Evolutionary conservation across 2,888 invertebrate genomes (phyloP).

Genomic region (Podotricha telesiphe): DNA sequence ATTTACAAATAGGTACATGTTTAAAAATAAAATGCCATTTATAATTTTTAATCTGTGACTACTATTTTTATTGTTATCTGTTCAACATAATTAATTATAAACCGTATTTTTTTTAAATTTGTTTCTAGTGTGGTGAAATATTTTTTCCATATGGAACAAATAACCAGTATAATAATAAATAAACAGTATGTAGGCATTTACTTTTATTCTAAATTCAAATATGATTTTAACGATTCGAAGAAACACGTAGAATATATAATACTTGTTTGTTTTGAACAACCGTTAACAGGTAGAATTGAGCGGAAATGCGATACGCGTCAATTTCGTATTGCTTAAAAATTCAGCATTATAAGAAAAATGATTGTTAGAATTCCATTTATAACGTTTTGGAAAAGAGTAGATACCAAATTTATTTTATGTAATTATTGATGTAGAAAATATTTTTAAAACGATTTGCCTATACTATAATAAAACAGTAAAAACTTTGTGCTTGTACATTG

Average conservation of each 20-base stretch:
- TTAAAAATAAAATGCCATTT: not conserved
- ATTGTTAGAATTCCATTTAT: not conserved
- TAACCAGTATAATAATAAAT: no score
- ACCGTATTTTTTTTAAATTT: not conserved
- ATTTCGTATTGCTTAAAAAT: constrained; percentile 2
- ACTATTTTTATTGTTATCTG: not conserved
- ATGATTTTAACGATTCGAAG: not conserved
- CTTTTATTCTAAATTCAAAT: not conserved
- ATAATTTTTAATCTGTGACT: constrained; percentile 2
- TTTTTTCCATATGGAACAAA: no score
- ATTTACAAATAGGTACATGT: constrained; percentile 1
- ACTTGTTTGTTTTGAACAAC: constrained; percentile 19
- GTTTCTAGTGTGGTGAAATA: no score
- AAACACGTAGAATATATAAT: constrained; percentile 14
- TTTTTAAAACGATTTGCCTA: no score
- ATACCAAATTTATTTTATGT: no score
- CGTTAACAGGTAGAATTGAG: constrained; percentile 4
- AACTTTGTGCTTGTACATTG: no score
- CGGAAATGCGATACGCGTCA: constrained; percentile 11
- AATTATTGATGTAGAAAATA: no score
- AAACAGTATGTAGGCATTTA: no score
- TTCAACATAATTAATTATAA: not conserved
- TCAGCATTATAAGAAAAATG: not conserved
- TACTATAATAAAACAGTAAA: no score
- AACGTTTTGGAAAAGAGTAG: not conserved